Percentiles rank a stretch among this genome's conserved stretches.
phyloP scores from a whole-genome alignment of 2,888 invertebrate genomes.

The Chloroclystis v-ata region DNA sequence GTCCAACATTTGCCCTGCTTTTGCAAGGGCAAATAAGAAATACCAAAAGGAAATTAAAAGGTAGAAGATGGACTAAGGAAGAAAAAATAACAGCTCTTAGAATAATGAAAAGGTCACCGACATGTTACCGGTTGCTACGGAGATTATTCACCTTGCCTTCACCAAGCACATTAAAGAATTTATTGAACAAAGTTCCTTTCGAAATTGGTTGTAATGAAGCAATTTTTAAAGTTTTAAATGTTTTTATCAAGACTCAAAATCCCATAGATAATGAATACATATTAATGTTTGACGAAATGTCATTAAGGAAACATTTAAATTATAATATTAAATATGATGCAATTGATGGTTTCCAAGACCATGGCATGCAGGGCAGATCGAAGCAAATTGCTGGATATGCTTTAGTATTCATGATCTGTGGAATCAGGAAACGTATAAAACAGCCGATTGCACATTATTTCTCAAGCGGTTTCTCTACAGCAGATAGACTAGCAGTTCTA shows the following conservation, averaged over 20 bases:
- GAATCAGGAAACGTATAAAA: slow-evolving; percentile 20
- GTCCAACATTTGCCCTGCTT: neutral
- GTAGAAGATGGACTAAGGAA: slow-evolving; percentile 1
- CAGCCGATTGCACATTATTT: slow-evolving; percentile 34
- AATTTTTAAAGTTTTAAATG: no score
- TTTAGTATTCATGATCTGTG: slow-evolving; percentile 16
- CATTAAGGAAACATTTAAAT: no score
- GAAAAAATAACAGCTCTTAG: neutral
- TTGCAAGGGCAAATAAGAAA: neutral
- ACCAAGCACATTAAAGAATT: neutral
- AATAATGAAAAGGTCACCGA: neutral
- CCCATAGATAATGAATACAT: no score
- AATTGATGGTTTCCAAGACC: no score
- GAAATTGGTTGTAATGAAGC: no score
- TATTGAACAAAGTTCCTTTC: neutral
- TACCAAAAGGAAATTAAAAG: neutral
- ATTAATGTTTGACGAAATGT: no score
- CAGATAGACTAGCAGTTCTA: no score
- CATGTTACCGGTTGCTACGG: neutral
- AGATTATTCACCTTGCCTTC: neutral
- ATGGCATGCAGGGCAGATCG: slow-evolving; percentile 20
- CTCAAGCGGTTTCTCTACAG: neutral
- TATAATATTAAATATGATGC: no score
- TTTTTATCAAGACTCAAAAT: no score
- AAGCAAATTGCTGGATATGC: slow-evolving; percentile 19